These are phyloP conservation scores for Pantherophis alleghaniensis DNA, from an alignment of 2,797 vertebrate genomes.

Conservation along the genomic window DNA sequence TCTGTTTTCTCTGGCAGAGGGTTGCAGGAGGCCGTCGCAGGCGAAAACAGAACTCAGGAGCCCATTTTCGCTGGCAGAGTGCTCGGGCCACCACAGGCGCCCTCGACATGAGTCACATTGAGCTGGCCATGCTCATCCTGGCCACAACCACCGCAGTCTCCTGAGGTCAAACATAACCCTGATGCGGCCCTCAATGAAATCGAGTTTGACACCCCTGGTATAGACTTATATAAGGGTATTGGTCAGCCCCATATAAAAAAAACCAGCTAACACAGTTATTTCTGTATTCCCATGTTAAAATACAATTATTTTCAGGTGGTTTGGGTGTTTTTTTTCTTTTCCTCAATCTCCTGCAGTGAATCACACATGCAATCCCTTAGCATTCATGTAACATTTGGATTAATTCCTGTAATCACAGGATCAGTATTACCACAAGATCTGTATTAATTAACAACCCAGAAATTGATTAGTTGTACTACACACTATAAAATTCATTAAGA, in stretches of 20 bases:
- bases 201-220: neutral
- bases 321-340: neutral
- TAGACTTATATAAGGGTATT: neutral
- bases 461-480: neutral
- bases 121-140: no score
- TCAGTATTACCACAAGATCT: neutral
- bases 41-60: no score
- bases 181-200: no score
- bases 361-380: neutral
- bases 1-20: no score
- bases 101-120: fast-evolving
- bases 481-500: neutral
- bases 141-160: no score
- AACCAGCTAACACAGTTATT: neutral
- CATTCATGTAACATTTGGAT: neutral
- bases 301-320: neutral
- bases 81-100: no score
- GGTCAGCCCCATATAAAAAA: neutral
- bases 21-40: no score
- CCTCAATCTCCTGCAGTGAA: neutral
- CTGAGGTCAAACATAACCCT: no score
- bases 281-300: neutral
- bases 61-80: no score
- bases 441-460: neutral
- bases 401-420: neutral